Base-by-base conservation (phyloP, 1,140 invertebrate genomes). In the Dufourea novaeangliae region DNA sequence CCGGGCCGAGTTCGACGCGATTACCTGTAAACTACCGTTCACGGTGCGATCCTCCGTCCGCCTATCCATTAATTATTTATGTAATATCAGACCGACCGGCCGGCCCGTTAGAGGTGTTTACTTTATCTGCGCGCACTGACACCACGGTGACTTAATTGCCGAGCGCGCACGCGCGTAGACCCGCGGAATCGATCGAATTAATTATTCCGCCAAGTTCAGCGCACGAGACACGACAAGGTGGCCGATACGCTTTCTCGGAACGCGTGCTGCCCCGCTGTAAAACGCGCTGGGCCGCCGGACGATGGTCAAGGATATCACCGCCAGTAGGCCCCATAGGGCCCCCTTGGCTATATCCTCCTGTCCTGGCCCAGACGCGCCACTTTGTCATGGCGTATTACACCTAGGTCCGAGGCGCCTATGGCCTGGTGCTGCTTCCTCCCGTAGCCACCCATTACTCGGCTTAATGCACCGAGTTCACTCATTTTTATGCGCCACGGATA, bases 351-450 rank as follows among this genome's bases (percentile, higher is more conserved):
- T 78, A 78, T 83, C 82, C 82, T 73, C 68, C 68, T 76, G 67
- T 76, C 61, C 62, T 11, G 12, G 71, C 66, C 78, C 83, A 84
- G 71, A 80, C 83, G 68, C 71, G 78, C 83, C 83, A 84, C 83
- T 84, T 84, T 84, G 82, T 84, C 83, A 84, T 80, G 82, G 83
- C 29, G 78, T 84, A 84, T 84, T 85, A 84, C 83, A 63, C 78
- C 66, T 80, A 69, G 54, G 78, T n/a, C 68, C 70, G 69, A 73
- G 82, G 82, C 83, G 83, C 82, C 78, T 72, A 80, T 74, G 82
- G 17, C 32, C 57, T n/a, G n/a, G 73, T 73, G 74, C 25, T 66
- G 78, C 69, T 85, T 85, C 78, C 82, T 85, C 67, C 78, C 82
- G 52, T 80, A 85, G 82, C 73, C 82, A 78, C 73, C 82, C 54